phyloP scores from a whole-genome alignment of 2,888 invertebrate species.

The Petrolisthes cinctipes region DNA sequence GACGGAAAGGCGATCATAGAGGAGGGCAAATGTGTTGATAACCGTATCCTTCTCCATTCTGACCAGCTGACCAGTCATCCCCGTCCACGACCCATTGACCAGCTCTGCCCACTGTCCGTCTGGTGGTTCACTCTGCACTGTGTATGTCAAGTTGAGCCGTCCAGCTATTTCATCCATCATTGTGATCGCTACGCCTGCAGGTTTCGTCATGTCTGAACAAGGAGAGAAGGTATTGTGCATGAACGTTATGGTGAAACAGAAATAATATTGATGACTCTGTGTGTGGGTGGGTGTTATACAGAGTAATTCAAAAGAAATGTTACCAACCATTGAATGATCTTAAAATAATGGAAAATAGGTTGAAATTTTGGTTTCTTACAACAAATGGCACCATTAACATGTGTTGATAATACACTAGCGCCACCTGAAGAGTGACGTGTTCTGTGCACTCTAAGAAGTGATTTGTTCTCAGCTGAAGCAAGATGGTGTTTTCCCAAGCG shows the following conservation, averaged over 20 bases:
- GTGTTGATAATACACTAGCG: too few species aligned
- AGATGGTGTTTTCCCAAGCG: too few species aligned
- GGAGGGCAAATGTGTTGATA: neutral
- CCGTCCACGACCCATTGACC: slow-evolving; percentile 20
- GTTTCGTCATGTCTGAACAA: neutral
- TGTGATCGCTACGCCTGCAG: neutral
- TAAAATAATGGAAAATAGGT: too few species aligned
- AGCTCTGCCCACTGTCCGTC: slow-evolving; percentile 10
- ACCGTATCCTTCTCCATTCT: slow-evolving; percentile 12
- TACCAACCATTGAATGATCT: neutral
- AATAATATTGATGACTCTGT: too few species aligned
- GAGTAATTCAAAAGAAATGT: too few species aligned
- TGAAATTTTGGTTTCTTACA: too few species aligned
- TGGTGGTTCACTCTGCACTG: neutral
- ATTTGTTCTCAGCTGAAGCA: too few species aligned
- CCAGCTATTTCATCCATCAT: neutral
- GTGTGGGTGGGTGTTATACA: neutral
- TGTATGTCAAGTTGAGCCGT: slow-evolving; percentile 12
- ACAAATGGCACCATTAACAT: too few species aligned
- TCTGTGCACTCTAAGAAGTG: too few species aligned
- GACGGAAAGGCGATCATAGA: neutral
- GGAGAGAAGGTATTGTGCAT: neutral
- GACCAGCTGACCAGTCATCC: slow-evolving; percentile 22
- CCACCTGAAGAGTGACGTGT: too few species aligned
- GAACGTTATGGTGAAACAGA: too few species aligned